These are phyloP conservation scores for Sisor rabdophorus DNA, from an alignment of 2,113 vertebrate species.

Conservation along the genomic window DNA sequence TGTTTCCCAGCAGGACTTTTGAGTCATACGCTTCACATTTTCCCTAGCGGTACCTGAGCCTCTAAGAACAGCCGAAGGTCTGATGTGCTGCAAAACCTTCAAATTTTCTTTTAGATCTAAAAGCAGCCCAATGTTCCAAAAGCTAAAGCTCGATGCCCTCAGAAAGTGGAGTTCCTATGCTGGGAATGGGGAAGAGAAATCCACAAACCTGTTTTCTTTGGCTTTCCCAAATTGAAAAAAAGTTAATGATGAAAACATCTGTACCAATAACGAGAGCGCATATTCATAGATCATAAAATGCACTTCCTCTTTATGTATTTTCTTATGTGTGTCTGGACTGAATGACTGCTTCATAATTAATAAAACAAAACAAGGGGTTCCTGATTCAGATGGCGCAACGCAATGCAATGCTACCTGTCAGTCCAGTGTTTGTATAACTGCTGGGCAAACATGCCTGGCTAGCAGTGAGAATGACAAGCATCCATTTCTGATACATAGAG, in stretches of 20 bases:
- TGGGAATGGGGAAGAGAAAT: constrained; percentile 37
- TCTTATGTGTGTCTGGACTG: constrained; percentile 34
- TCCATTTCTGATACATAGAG: constrained; percentile 17
- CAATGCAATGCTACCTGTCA: constrained; percentile 36
- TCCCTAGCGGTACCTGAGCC: constrained; percentile 9
- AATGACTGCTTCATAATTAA: constrained; percentile 47
- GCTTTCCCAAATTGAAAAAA: constrained; percentile 61
- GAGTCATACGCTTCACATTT: neutral
- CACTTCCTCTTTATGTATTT: constrained; percentile 50
- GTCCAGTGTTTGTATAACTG: constrained; percentile 45
- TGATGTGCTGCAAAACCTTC: constrained; percentile 31
- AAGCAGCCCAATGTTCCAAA: constrained; percentile 38
- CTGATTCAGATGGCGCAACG: constrained; percentile 16
- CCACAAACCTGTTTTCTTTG: constrained; percentile 69
- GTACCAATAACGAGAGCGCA: constrained; percentile 69
- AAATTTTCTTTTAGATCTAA: constrained; percentile 48
- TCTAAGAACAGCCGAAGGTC: constrained; percentile 10
- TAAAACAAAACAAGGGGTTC: constrained; percentile 38
- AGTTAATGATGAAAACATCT: constrained; percentile 77
- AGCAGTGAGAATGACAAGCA: constrained; percentile 24
- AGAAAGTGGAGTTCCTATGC: constrained; percentile 61
- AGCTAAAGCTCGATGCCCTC: constrained; percentile 45
- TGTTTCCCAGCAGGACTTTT: neutral
- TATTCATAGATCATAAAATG: constrained; percentile 66
- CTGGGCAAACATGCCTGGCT: constrained; percentile 28